phyloP scores from a whole-genome alignment of 2,888 invertebrate genomes.

The Meta bourneti region DNA sequence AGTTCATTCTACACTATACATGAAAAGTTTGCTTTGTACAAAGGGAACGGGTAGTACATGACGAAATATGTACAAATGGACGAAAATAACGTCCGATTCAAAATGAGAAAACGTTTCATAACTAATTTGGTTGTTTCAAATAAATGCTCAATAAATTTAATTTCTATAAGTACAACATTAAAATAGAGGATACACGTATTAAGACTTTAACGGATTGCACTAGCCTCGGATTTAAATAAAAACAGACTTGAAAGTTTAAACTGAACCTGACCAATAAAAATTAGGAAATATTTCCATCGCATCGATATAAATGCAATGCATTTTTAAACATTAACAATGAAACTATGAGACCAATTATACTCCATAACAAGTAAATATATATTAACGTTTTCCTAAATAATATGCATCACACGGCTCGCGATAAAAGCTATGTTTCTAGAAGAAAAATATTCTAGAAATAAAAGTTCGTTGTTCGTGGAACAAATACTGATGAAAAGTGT shows the following conservation, averaged over 20 bases:
- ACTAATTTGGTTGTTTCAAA: not conserved
- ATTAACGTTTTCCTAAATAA: not conserved
- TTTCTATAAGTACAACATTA: slow-evolving; percentile 31
- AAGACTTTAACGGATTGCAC: slow-evolving; percentile 70
- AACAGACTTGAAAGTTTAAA: slow-evolving; percentile 14
- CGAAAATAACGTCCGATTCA: not conserved
- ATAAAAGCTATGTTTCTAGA: not conserved
- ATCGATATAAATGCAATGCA: slow-evolving; percentile 12
- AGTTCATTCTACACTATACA: not conserved
- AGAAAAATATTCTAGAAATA: not conserved
- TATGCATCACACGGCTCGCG: not conserved
- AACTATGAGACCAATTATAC: not conserved
- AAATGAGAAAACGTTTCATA: not conserved
- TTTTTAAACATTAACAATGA: slow-evolving; percentile 34
- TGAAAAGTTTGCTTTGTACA: not conserved
- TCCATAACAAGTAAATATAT: not conserved
- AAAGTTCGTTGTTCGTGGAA: not conserved
- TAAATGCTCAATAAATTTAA: not conserved
- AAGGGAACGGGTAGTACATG: not conserved
- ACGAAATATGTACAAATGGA: not conserved
- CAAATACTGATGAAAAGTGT: not conserved
- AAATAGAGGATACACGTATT: slow-evolving; percentile 33
- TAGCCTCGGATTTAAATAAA: slow-evolving; percentile 39
- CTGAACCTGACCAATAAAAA: not conserved
- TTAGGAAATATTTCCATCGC: slow-evolving; percentile 9